Conservation (phyloP, 1,140 invertebrate species). For the Drosophila persimilis region DNA sequence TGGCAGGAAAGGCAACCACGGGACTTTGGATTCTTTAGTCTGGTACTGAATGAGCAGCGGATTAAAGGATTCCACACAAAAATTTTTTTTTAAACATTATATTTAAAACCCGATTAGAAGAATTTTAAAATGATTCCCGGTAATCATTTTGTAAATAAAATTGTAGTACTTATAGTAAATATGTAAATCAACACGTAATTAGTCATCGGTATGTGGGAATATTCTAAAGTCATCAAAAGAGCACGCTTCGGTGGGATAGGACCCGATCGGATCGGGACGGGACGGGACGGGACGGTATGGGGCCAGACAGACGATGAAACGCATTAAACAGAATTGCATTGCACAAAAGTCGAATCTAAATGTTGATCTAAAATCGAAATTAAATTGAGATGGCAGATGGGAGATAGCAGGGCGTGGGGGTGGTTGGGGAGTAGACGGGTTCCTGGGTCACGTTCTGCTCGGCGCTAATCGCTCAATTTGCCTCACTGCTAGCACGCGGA, state of each 20-base stretch:
- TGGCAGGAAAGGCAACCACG: too few relatives aligned
- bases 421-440: background rate
- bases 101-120: background rate
- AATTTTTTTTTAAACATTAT: too few relatives aligned
- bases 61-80: too few relatives aligned
- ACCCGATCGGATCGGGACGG: background rate
- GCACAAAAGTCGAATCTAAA: conserved; percentile 60
- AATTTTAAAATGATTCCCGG: too few relatives aligned
- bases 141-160: too few relatives aligned
- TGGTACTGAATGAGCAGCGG: too few relatives aligned
- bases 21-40: too few relatives aligned
- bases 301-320: conserved; percentile 46
- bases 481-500: conserved; percentile 61
- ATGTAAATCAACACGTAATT: conserved; percentile 26
- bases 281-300: conserved; percentile 1
- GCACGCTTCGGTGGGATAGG: conserved; percentile 15
- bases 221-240: conserved; percentile 34
- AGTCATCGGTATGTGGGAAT: conserved; percentile 29
- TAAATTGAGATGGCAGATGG: conserved; percentile 39
- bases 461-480: conserved; percentile 68
- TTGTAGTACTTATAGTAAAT: too few relatives aligned
- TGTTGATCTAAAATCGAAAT: conserved; percentile 70
- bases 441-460: conserved; percentile 61
- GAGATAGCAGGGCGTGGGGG: background rate
- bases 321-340: conserved; percentile 69